These are phyloP conservation scores for Falco berigora DNA, from an alignment of 2,797 vertebrate species.

Conservation along the genomic window DNA sequence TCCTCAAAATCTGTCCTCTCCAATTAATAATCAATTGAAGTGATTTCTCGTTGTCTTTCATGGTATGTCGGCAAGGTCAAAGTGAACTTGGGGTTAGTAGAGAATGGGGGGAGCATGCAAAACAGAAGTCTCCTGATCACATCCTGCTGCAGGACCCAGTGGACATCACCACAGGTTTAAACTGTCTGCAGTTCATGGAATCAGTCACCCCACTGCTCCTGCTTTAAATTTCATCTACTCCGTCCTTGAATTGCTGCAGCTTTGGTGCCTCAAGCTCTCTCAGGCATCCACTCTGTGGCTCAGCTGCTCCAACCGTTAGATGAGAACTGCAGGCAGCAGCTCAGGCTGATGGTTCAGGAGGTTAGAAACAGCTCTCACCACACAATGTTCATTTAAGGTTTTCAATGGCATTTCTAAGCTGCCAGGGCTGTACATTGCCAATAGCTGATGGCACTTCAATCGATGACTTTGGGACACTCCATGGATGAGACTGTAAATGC, in stretches of 20 bases:
- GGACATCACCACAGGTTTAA: background rate
- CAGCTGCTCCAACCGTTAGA: background rate
- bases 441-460: background rate
- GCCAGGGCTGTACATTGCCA: background rate
- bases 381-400: background rate
- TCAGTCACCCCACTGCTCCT: background rate
- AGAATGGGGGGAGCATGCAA: background rate
- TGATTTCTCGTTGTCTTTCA: background rate
- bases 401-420: slow-evolving; percentile 9
- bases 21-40: background rate
- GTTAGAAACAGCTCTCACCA: background rate
- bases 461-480: background rate
- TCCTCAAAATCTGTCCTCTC: background rate
- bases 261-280: background rate
- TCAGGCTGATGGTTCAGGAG: background rate
- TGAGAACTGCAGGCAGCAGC: background rate
- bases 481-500: background rate
- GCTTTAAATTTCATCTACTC: background rate
- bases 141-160: background rate
- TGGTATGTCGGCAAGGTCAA: background rate
- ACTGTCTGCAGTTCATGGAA: background rate
- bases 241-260: background rate
- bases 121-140: background rate
- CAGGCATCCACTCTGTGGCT: background rate
- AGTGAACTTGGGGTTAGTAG: background rate